phyloP scores from a whole-genome alignment of 2,888 invertebrate genomes.

The Apeira syringaria region DNA sequence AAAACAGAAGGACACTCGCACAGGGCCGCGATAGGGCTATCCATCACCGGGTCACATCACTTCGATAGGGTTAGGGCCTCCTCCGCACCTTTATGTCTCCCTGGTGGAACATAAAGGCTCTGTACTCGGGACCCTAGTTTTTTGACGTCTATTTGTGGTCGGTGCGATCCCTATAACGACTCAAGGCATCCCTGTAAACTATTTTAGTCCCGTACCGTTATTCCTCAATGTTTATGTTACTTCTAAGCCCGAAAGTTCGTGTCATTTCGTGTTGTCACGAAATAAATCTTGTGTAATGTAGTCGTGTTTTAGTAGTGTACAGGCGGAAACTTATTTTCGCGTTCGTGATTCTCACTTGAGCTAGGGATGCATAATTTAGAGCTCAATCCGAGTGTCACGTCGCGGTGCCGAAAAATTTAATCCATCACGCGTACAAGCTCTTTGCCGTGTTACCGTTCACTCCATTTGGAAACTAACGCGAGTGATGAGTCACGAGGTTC shows the following conservation, averaged over 20 bases:
- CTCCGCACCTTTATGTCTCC: constrained; percentile 81
- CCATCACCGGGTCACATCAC: constrained; percentile 78
- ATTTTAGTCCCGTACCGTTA: constrained; percentile 26
- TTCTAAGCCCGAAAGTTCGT: constrained; percentile 7
- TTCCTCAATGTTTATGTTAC: constrained; percentile 17
- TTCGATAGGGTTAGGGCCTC: constrained; percentile 82
- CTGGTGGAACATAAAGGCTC: constrained; percentile 76
- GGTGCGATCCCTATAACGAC: constrained; percentile 71
- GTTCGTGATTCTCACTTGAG: constrained; percentile 26
- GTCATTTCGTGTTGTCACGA: constrained; percentile 10
- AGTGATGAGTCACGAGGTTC: constrained; percentile 36
- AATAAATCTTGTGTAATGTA: constrained; percentile 23
- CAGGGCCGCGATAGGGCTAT: constrained; percentile 76
- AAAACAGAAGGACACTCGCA: constrained; percentile 65
- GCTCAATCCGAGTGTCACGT: constrained; percentile 65
- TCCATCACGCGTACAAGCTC: constrained; percentile 62
- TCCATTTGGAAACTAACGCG: constrained; percentile 17
- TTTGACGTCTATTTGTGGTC: constrained; percentile 83
- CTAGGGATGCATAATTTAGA: constrained; percentile 58
- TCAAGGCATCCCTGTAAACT: constrained; percentile 51
- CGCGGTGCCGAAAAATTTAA: constrained; percentile 69
- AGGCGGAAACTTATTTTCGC: constrained; percentile 29
- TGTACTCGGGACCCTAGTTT: constrained; percentile 73
- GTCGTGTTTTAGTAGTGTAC: constrained; percentile 26
- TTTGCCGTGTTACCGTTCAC: constrained; percentile 32